Percentiles rank a stretch among this genome's conserved stretches.
Evolutionary conservation across 2,888 invertebrate species (phyloP).

Genomic region (Theodoxus fluviatilis): DNA sequence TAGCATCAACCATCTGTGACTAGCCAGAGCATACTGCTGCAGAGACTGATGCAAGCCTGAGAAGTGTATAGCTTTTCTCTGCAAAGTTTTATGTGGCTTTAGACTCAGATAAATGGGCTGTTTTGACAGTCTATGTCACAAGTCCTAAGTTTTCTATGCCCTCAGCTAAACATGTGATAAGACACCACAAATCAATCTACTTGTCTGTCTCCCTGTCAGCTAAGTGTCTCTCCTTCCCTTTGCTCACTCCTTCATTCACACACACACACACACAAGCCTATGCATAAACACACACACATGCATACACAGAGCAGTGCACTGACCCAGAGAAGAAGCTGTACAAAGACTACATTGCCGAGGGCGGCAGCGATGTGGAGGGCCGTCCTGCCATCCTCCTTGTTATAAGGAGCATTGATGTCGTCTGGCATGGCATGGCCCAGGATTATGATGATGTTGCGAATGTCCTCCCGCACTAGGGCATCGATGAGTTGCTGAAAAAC

Average conservation of each 20-base stretch:
- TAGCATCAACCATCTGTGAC: no score
- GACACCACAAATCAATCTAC: no score
- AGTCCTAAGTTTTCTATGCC: no score
- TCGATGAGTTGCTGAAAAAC: slow-evolving; percentile 68
- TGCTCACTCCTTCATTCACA: no score
- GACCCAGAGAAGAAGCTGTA: slow-evolving; percentile 94
- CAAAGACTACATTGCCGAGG: slow-evolving; percentile 80
- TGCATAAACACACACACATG: neutral
- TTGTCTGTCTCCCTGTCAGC: neutral
- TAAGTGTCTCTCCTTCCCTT: neutral
- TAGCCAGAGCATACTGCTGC: no score
- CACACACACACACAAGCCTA: neutral
- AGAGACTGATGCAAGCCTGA: no score
- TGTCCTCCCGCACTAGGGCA: slow-evolving; percentile 64
- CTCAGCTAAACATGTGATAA: no score
- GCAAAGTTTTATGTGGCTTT: no score
- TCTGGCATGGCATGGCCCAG: slow-evolving; percentile 69
- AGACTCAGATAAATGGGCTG: no score
- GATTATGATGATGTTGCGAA: slow-evolving; percentile 68
- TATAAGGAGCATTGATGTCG: slow-evolving; percentile 80
- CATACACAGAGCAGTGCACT: slow-evolving; percentile 47
- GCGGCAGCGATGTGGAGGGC: slow-evolving; percentile 90
- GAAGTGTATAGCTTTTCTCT: no score
- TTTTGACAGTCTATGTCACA: no score
- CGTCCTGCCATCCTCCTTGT: slow-evolving; percentile 79